These are phyloP conservation scores for Oscheius sp. DNA, from an alignment of 2,888 invertebrate species.

Conservation along the genomic window DNA sequence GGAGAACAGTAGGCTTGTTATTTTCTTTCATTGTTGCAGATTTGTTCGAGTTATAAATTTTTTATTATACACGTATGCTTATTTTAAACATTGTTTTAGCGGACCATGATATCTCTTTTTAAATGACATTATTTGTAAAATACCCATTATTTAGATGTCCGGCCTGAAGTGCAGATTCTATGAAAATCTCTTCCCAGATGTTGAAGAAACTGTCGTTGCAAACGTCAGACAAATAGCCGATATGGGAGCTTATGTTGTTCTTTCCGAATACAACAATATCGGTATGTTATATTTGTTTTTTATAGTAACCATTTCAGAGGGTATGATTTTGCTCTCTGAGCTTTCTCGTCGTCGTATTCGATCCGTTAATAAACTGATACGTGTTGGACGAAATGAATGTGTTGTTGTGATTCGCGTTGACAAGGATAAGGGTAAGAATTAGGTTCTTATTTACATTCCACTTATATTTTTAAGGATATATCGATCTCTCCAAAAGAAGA, in stretches of 20 bases:
- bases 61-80: neutral
- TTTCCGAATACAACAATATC: constrained; percentile 97
- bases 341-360: constrained; percentile 96
- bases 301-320: constrained; percentile 65
- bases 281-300: constrained; percentile 74
- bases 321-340: constrained; percentile 97
- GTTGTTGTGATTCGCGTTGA: constrained; percentile 98
- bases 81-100: neutral
- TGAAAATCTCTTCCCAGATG: constrained; percentile 93
- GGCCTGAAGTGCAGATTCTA: constrained; percentile 88
- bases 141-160: constrained; percentile 24
- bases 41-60: constrained; percentile 2
- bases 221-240: constrained; percentile 96
- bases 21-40: constrained; percentile 2
- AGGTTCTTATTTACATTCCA: neutral
- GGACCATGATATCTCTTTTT: neutral
- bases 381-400: constrained; percentile 97
- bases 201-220: constrained; percentile 91
- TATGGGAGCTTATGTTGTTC: constrained; percentile 98
- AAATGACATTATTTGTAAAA: neutral
- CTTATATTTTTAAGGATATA: constrained; percentile 82
- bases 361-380: constrained; percentile 97
- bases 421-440: constrained; percentile 99
- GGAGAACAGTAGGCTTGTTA: constrained; percentile 20
- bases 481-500: constrained; percentile 97